phyloP scores from a whole-genome alignment of 2,888 invertebrate genomes.

The Alcis repandata region DNA sequence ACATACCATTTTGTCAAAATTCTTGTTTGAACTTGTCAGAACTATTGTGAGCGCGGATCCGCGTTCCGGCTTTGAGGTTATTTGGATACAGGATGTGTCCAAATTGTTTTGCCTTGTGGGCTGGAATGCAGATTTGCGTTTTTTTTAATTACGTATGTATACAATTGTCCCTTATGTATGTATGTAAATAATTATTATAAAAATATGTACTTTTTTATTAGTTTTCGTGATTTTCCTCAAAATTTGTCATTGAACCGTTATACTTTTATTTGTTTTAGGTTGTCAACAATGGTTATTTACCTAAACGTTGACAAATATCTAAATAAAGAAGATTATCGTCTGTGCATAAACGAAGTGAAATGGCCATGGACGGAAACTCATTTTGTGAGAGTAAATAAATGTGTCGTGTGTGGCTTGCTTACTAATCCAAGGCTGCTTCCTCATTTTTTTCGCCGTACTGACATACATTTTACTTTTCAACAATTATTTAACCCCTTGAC shows the following conservation, averaged over 20 bases:
- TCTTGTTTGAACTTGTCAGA: conserved; percentile 29
- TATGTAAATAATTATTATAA: conserved; percentile 12
- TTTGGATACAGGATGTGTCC: conserved; percentile 15
- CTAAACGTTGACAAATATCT: conserved; percentile 31
- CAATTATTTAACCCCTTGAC: conserved; percentile 14
- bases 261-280: conserved; percentile 19
- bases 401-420: conserved; percentile 30
- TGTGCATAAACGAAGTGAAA: conserved; percentile 33
- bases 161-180: not conserved
- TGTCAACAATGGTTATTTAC: conserved; percentile 24
- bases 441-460: conserved; percentile 33
- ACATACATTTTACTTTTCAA: conserved; percentile 27
- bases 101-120: conserved; percentile 13
- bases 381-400: conserved; percentile 28
- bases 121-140: conserved; percentile 17
- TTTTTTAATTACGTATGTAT: conserved; percentile 13
- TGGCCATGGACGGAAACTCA: conserved; percentile 38
- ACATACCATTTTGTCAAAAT: conserved; percentile 27
- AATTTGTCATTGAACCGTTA: too few species aligned
- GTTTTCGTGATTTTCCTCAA: too few species aligned
- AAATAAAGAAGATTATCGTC: conserved; percentile 30
- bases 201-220: conserved; percentile 17
- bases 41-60: conserved; percentile 28
- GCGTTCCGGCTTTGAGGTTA: conserved; percentile 24
- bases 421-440: conserved; percentile 30